Conservation (phyloP, 2,797 vertebrate species). For the Trematomus bernacchii region DNA sequence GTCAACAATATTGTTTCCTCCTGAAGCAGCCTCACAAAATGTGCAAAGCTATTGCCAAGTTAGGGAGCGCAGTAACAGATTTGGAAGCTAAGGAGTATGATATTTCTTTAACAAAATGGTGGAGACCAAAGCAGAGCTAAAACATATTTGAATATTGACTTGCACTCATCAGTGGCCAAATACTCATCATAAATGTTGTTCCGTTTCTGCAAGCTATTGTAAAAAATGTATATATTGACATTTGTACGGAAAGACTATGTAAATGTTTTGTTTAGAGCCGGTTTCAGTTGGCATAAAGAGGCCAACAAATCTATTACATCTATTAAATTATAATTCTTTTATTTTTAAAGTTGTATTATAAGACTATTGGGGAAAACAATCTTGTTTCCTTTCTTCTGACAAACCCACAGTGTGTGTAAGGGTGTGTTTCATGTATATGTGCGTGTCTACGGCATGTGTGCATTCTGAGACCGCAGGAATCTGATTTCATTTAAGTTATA, state of each 20-base stretch:
- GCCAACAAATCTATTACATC: background rate
- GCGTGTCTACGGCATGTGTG: constrained; percentile 28
- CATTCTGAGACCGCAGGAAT: constrained; percentile 40
- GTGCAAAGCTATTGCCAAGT: background rate
- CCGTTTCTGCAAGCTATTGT: background rate
- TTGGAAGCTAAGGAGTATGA: background rate
- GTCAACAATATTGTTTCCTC: background rate
- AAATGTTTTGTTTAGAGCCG: constrained; percentile 1
- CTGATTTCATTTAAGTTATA: constrained; percentile 62
- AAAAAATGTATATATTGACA: background rate
- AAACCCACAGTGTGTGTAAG: background rate
- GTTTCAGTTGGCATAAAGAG: background rate
- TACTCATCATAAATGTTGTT: background rate
- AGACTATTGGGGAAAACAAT: background rate
- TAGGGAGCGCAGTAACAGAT: background rate
- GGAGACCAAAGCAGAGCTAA: background rate
- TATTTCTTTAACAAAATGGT: background rate
- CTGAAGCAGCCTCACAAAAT: background rate
- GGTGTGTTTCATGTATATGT: constrained; percentile 3
- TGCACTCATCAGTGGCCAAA: background rate
- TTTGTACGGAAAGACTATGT: background rate
- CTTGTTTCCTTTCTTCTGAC: background rate
- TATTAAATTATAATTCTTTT: background rate
- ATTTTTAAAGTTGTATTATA: background rate
- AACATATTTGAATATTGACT: background rate